Evolutionary conservation across 1,140 invertebrate species (phyloP), one percentile per base, ranked within the genome.

Genomic region (Drosophila bocki): DNA sequence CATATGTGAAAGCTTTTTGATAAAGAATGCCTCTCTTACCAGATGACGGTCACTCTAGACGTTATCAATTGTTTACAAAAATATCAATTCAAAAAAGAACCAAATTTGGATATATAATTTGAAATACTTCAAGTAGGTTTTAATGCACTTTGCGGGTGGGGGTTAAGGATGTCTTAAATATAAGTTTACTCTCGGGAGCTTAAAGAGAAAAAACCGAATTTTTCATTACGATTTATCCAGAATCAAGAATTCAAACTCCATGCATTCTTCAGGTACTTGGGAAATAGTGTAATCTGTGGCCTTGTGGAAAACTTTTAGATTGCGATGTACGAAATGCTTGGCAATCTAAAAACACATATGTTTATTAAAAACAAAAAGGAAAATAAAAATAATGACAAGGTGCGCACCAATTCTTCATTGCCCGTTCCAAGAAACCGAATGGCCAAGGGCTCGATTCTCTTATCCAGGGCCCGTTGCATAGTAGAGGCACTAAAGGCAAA

Each of bases 301-400:
- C 17, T 37, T 39, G 19, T 42, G 63, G 15, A 45, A 48, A 48
- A 65, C n/a, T 9, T 22, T 47, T 8, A 76, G 48, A 7, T 75
- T 76, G 0, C 39, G 48, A 42, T 76, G 71, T 11, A 35, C 35
- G 17, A 75, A 76, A n/a, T 33, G 26, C 19, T 58, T 9, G 4
- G 29, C 13, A 47, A 75, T 54, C 74, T 76, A 37, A 7, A 32
- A 19, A 9, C 17, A 48, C 19, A n/a, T 7, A 35, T 0, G 13
- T 41, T 26, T 0, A n/a, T 41, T 26, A 41, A 26, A 11, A 39
- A 3, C 2, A 4, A n/a, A 29, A 6, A 26, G 9, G 15, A 13
- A 22, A 35, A 8, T 1, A 0, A n/a, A 37, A 3, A 0, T 2
- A 29, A n/a, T 12, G 17, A 39, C 8, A 22, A 0, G 17, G 3